These are phyloP conservation scores for Pseudomyrmex dendroicus DNA, from an alignment of 1,140 invertebrate species.

Conservation along the genomic window DNA sequence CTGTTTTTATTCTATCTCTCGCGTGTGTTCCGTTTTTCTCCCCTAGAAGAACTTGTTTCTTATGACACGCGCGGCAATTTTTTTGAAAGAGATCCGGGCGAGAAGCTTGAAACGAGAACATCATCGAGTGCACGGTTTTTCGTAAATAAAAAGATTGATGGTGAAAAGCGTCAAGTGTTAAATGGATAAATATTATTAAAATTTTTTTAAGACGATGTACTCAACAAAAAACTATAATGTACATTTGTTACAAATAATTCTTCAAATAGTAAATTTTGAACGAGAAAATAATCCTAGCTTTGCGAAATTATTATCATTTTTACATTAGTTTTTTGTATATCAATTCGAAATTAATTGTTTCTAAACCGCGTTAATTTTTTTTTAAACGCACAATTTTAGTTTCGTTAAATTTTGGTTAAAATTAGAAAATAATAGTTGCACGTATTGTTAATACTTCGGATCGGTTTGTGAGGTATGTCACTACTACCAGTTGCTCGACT, in stretches of 20 bases:
- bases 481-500: not conserved
- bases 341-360: too few relatives aligned
- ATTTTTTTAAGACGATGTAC: too few relatives aligned
- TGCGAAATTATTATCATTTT: too few relatives aligned
- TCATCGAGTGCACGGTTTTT: not conserved
- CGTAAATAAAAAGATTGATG: not conserved
- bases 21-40: not conserved
- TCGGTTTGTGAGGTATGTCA: not conserved
- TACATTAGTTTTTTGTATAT: too few relatives aligned
- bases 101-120: conserved; percentile 13
- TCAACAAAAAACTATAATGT: too few relatives aligned
- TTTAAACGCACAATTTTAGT: too few relatives aligned
- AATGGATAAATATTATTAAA: not conserved
- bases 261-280: not conserved
- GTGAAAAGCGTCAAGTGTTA: not conserved
- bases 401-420: too few relatives aligned
- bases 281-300: too few relatives aligned
- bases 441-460: not conserved
- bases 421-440: too few relatives aligned
- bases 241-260: not conserved
- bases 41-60: conserved; percentile 6
- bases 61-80: not conserved
- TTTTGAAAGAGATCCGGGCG: conserved; percentile 3
- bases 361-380: too few relatives aligned
- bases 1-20: conserved; percentile 12